Conservation (phyloP, 2,888 invertebrate species). For the Cataglyphis cursor region DNA sequence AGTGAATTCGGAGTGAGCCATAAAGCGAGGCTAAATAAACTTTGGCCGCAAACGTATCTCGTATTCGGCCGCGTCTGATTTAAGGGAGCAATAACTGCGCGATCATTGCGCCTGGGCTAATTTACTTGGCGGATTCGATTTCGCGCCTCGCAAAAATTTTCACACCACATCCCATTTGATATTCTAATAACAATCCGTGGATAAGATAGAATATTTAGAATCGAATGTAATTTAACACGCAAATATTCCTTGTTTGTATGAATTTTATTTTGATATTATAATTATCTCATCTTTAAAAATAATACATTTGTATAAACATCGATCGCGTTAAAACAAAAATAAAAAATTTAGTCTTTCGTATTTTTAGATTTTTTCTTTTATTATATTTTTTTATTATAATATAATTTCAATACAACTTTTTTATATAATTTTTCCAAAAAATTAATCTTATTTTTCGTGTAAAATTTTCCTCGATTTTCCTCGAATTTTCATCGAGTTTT, state of each 20-base stretch:
- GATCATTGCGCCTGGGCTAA: slow-evolving; percentile 55
- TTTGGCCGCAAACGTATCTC: slow-evolving; percentile 71
- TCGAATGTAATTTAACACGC: background rate
- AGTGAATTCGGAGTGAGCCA: slow-evolving; percentile 84
- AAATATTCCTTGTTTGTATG: background rate
- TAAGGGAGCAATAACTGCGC: slow-evolving; percentile 68
- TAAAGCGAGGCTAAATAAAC: slow-evolving; percentile 85
- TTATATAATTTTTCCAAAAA: background rate
- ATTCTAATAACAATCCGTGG: slow-evolving; percentile 10
- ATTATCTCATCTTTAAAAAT: background rate
- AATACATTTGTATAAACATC: background rate
- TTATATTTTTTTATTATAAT: slow-evolving; percentile 12
- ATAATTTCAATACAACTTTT: background rate
- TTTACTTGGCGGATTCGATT: slow-evolving; percentile 51
- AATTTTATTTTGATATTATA: background rate
- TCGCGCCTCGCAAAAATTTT: slow-evolving; percentile 53
- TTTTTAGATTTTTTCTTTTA: background rate
- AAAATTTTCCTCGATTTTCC: background rate
- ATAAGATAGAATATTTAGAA: background rate
- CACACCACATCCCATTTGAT: slow-evolving; percentile 30
- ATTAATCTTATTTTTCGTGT: background rate
- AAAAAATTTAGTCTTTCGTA: background rate
- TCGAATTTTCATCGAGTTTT: too few species aligned
- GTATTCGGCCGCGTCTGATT: slow-evolving; percentile 70
- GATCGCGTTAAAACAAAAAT: background rate